A percentile compares a stretch with the other conserved stretches of the same genome.
Conservation (phyloP, 2,113 vertebrate genomes). For the Dendrocopos noguchii region DNA sequence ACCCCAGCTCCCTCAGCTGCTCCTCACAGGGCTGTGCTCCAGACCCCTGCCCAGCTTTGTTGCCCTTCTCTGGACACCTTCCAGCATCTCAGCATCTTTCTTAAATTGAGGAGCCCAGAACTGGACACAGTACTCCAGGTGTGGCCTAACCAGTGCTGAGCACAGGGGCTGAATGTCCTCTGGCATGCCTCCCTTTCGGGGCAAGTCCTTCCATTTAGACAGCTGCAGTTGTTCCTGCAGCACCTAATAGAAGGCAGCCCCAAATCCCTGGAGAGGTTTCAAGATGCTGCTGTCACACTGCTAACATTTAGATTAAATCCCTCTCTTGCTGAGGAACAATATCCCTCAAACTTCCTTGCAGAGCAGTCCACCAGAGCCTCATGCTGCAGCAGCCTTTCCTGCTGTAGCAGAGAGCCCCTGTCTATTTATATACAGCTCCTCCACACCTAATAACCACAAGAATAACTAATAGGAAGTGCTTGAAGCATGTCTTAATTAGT, state of each 20-base stretch:
- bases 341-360: not conserved
- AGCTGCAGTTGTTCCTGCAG: not conserved
- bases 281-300: not conserved
- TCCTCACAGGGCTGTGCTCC: no score
- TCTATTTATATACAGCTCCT: constrained; percentile 41
- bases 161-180: not conserved
- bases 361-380: not conserved
- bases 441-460: constrained; percentile 43
- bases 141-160: no score
- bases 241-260: not conserved
- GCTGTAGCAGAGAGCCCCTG: not conserved
- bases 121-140: no score
- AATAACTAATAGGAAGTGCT: constrained; percentile 41
- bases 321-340: not conserved
- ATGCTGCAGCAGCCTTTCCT: not conserved
- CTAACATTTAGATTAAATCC: not conserved
- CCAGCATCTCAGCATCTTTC: no score
- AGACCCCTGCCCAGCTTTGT: no score
- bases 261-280: not conserved
- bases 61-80: no score
- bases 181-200: not conserved
- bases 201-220: not conserved
- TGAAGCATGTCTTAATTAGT: constrained; percentile 47
- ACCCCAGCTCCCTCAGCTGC: no score
- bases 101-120: no score